phyloP scores from a whole-genome alignment of 2,113 vertebrate species.

The Sula dactylatra region DNA sequence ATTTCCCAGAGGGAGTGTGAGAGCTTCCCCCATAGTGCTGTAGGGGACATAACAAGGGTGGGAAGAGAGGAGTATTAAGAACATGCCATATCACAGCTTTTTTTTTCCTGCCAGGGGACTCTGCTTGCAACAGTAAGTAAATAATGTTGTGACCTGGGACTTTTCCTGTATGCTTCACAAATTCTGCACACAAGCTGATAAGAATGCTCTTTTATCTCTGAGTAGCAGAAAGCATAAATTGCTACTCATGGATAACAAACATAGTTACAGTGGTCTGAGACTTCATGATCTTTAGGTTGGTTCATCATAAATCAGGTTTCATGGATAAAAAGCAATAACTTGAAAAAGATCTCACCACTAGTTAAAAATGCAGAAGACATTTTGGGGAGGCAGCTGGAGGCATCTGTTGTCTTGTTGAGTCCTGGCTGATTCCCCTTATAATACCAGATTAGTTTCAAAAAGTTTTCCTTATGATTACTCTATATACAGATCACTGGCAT shows the following conservation, averaged over 20 bases:
- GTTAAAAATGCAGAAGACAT: background rate
- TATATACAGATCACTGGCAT: background rate
- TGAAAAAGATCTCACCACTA: background rate
- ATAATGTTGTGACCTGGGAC: background rate
- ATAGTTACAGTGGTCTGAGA: background rate
- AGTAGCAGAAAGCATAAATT: background rate
- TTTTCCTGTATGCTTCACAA: background rate
- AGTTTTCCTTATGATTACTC: background rate
- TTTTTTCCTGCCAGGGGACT: background rate
- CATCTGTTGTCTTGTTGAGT: background rate
- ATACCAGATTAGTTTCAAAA: background rate
- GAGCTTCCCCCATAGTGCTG: background rate
- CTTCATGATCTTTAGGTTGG: background rate
- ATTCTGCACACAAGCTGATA: background rate
- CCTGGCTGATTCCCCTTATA: background rate
- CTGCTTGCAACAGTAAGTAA: background rate
- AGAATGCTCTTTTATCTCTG: conserved; percentile 15
- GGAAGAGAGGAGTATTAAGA: background rate
- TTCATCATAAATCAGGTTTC: background rate
- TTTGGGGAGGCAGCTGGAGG: background rate
- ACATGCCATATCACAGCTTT: background rate
- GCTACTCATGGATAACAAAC: background rate
- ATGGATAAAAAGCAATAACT: background rate
- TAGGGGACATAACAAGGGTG: background rate
- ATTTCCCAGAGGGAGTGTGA: background rate